Evolutionary conservation across 2,113 vertebrate genomes (phyloP), one percentile per base, ranked within the genome.

Genomic region (Scolopax mira): DNA sequence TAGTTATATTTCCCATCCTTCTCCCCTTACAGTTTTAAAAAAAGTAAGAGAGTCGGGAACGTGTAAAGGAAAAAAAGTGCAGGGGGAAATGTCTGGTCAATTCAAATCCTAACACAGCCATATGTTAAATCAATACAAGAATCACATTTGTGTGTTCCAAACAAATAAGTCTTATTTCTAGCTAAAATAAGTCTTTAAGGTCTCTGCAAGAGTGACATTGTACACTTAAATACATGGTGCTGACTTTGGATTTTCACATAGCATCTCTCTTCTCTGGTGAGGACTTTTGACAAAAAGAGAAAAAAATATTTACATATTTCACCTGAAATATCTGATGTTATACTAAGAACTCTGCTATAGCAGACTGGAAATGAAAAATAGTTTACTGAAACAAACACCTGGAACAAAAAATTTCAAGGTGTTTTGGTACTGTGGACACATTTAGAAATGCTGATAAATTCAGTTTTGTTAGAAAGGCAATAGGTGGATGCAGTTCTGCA

Each of bases 401-500:
- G 13, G 4, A 70, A 75, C 13, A 85, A 89, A 91, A 60, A n/a
- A 58, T 44, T 86, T 91, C 52, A 18, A 79, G 89, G 23, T 23
- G n/a, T 60, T 91, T 77, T 62, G 39, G 31, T 51, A 37, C 35
- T 54, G 18, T 13, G 41, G 41, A 72, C 39, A 72, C 42, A n/a
- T 58, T 88, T 64, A 66, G 44, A 94, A 95, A 58, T 2, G 1
- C 4, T 18, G n/a, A 88, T 66, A 75, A 94, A 93, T 49, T 92
- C 64, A 30, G 16, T 64, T 88, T 88, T 69, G 67, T 61, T 69
- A 80, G 41, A 62, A 91, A 96, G 22, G 33, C 30, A 42, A 67
- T 30, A 64, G 33, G 42, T 39, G 25, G 44, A 46, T 92, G 71
- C 57, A 84, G 65, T 74, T 96, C 55, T 58, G 55, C 57, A 28